phyloP scores from a whole-genome alignment of 1,140 invertebrate species.

The Elymnias hypermnestra region DNA sequence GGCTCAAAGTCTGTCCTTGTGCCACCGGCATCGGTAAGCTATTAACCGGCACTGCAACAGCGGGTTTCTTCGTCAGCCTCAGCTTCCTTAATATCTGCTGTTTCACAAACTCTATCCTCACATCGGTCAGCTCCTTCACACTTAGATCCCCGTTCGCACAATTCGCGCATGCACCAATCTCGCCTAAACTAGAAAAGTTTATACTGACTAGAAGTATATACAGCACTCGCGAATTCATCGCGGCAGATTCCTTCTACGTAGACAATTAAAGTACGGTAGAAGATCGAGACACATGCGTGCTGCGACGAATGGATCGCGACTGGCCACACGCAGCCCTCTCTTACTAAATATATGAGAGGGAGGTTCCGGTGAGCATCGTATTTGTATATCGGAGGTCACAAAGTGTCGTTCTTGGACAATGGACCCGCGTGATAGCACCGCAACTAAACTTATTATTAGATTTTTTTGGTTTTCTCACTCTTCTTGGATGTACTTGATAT shows the following conservation, averaged over 20 bases:
- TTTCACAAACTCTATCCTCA: constrained; percentile 86
- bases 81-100: constrained; percentile 88
- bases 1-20: constrained; percentile 76
- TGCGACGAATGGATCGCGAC: constrained; percentile 30
- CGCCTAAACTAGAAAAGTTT: constrained; percentile 36
- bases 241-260: constrained; percentile 42
- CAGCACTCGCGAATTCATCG: constrained; percentile 36
- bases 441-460: background rate
- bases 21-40: constrained; percentile 82
- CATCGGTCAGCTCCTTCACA: constrained; percentile 61
- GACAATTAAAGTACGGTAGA: constrained; percentile 48
- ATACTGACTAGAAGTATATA: constrained; percentile 43
- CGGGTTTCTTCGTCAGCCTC: constrained; percentile 82
- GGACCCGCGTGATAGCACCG: constrained; percentile 33
- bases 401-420: constrained; percentile 30
- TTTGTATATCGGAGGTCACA: constrained; percentile 24
- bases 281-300: constrained; percentile 52
- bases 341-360: constrained; percentile 24
- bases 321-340: constrained; percentile 20
- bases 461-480: background rate
- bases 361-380: constrained; percentile 24
- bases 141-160: constrained; percentile 50
- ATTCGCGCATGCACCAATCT: constrained; percentile 48
- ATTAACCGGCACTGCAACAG: constrained; percentile 67
- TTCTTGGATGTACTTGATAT: background rate